Base-by-base conservation (phyloP, 2,888 invertebrate species). In the Chrysopilus asiliformis region DNA sequence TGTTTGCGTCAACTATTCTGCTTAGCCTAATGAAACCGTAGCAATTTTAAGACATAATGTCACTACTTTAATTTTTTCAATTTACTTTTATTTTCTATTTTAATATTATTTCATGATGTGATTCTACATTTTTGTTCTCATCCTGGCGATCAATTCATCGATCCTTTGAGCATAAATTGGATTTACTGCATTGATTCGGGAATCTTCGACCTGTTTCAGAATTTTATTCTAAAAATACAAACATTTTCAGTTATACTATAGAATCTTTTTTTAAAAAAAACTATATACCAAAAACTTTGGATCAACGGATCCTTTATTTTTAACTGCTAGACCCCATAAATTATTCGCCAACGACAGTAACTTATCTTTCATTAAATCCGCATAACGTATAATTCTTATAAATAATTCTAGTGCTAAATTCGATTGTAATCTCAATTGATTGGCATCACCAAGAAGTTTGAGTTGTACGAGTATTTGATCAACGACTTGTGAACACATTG, bases 281-380 rank as follows among this genome's bases (percentile, higher is more conserved):
- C 29, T 33, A 51, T 52, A 58, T 56, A 68, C 68, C 45, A 57
- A 58, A 16, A 64, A 47, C 56, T 71, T 73, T 4, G 57, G 53
- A 54, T 79, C 76, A 14, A 68, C 51, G 19, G 62, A 64, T 4
- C 66, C 58, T 35, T 60, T 58, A 51, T 76, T 67, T 59, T 81
- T 86, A 46, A 76, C 72, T 13, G 80, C 72, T 45, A 90, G 65
- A 52, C 76, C 72, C 89, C 90, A 91, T 28, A 93, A 66, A 60
- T 89, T 89, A 0, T 73, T 55, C 1, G 84, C 82, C 40, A 93
- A 66, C 35, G 68, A 72, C 19, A 71, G 67, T 60, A 85, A 68
- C 14, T 71, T 64, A 8, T 71, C 65, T 34, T 69, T 67, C 4
- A 62, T 58, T 6, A 84, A 53, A 54, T 84, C 76, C 0, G 74